Evolutionary conservation across 2,113 vertebrate species (phyloP), one percentile per base, ranked within the genome.

Genomic region (Ovis canadensis): DNA sequence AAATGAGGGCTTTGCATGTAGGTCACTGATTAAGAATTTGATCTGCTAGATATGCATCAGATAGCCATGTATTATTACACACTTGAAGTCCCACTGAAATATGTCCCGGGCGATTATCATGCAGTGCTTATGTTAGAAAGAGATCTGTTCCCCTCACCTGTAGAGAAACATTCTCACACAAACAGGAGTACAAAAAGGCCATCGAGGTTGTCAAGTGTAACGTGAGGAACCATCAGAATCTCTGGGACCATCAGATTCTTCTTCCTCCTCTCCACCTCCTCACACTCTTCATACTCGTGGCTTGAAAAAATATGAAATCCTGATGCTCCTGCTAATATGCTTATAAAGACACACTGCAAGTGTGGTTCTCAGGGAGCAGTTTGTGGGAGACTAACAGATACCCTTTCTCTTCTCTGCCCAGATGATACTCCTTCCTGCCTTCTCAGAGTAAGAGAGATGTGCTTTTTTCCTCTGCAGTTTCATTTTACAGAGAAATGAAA

Each of bases 11-110:
- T 92, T 88, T 93, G 45, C 97, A 87, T 97, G 67, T 92, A 98
- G 89, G 89, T 95, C 97, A 97, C 93, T 98, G 98, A 96, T 96
- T 96, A 91, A 97, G 95, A 97, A 98, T 96, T 97, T 98, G 95
- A 98, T 98, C 95, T 98, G 96, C 96, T 74, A 92, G 96, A 96
- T 97, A 97, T 95, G 96, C 91, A 91, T 95, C 0, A 0, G 97
- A 97, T 91, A 95, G 84, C 89, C 97, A 23, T 95, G 82, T 96
- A 97, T 98, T 96, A 97, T 98, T 91, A 89, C 55, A 98, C 96
- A 64, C 3, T 67, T 31, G 88, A 97, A 94, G 59, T 89, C 64
- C 80, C 92, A 90, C 94, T 98, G 97, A 97, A 98, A 96, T 87
- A 60, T 50, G 60, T 96, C 83, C 31, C 78, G 60, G 80, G 90